These are phyloP conservation scores for Vultur gryphus DNA, from an alignment of 2,797 vertebrate species.

Conservation along the genomic window DNA sequence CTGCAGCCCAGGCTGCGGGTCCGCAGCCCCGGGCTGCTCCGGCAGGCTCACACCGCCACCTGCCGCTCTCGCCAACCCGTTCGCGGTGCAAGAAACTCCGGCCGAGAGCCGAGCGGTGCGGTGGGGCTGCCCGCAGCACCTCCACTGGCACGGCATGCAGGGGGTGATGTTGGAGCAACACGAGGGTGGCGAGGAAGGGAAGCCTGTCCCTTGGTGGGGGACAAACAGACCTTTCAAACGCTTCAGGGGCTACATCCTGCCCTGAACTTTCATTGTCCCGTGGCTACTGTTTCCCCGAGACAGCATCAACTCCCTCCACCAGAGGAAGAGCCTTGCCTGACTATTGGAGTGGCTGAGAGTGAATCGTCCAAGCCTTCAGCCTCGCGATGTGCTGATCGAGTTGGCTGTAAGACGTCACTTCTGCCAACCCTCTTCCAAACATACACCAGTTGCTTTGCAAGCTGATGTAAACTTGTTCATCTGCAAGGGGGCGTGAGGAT, in stretches of 20 bases:
- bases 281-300: background rate
- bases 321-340: background rate
- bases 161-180: too few relatives aligned
- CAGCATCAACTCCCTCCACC: background rate
- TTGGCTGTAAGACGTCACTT: background rate
- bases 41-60: slow-evolving; percentile 15
- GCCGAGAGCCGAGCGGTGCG: too few relatives aligned
- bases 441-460: background rate
- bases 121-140: background rate
- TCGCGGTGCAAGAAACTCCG: accelerated
- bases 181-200: background rate
- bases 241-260: too few relatives aligned
- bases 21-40: background rate
- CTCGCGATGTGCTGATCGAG: accelerated
- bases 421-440: background rate
- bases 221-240: too few relatives aligned
- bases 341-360: background rate
- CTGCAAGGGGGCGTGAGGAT: background rate
- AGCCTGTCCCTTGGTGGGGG: background rate
- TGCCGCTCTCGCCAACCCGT: background rate
- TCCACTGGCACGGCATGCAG: accelerated
- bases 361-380: background rate
- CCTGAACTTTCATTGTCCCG: accelerated
- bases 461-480: background rate
- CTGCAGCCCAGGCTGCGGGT: background rate